These are phyloP conservation scores for Sphaerophoria taeniata DNA, from an alignment of 2,888 invertebrate species.

Conservation along the genomic window DNA sequence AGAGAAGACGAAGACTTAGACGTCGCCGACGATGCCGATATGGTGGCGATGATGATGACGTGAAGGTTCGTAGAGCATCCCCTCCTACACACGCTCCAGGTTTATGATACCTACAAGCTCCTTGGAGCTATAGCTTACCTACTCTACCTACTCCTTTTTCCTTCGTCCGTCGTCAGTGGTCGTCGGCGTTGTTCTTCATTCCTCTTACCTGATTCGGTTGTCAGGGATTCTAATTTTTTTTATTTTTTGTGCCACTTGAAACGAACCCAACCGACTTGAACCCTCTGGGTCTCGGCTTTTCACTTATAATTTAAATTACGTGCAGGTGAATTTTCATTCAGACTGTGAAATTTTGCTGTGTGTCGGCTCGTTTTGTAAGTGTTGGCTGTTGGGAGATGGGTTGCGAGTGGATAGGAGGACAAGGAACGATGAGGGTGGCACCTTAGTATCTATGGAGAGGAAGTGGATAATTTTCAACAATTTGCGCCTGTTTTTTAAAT, in stretches of 20 bases:
- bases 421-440: background rate
- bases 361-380: no score
- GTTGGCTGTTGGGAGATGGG: constrained; percentile 15
- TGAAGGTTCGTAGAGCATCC: background rate
- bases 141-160: background rate
- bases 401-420: background rate
- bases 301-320: constrained; percentile 74
- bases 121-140: background rate
- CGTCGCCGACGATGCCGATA: no score
- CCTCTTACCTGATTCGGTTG: background rate
- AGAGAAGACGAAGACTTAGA: no score
- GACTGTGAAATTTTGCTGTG: no score
- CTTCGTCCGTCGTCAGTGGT: background rate
- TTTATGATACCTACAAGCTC: no score
- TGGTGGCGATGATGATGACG: no score
- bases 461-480: no score
- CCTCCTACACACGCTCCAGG: no score
- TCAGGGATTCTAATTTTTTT: constrained; percentile 15
- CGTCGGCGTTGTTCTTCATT: background rate
- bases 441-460: background rate
- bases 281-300: constrained; percentile 59
- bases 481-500: constrained; percentile 68
- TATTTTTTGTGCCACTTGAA: background rate
- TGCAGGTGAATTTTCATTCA: constrained; percentile 63
- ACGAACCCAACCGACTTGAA: constrained; percentile 8